Evolutionary conservation across 1,140 invertebrate genomes (phyloP), one percentile per base, ranked within the genome.

Genomic region (Lucilia cuprina): DNA sequence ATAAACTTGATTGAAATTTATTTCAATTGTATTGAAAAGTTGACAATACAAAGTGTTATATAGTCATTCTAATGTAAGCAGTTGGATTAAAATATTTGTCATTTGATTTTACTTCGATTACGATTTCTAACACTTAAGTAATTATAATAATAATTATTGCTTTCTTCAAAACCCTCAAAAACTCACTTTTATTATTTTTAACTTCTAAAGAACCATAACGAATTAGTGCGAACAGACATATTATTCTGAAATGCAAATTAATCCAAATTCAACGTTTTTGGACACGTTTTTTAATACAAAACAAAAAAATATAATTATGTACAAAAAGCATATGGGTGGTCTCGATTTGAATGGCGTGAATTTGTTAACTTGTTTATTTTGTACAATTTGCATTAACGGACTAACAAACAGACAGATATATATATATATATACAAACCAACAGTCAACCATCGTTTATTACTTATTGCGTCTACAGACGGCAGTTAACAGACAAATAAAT

Each of bases 271-370:
- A 55, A n/a, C 17, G 17, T 55, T 7, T 55, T 41, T 41, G 41
- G 17, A 55, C 12, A 55, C 12, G 12, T 55, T 41, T 21, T 25
- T 5, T 5, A 25, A 70, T 70, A 21, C 7, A 70, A 70, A 21
- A 60, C 13, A 21, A 70, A 70, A 70, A 70, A 65, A 65, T 19
- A 8, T n/a, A n/a, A 17, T 19, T 19, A 65, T n/a, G 3, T 5
- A 82, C 84, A 80, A 86, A 84, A 83, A 82, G 78, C 60, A 74
- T 85, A 78, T 88, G 87, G 87, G 89, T 88, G 88, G 89, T 88
- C 88, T 85, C 75, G 85, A 86, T 87, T 90, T 89, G 88, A 88
- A 88, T 88, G 88, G 89, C 89, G 89, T 90, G 88, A 90, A 90
- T 89, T 90, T 90, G 89, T 90, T 86, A 90, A 89, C 87, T 89